Percentiles rank a stretch among this genome's conserved stretches.
Conservation (phyloP, 2,113 vertebrate species). For the Apodemus sylvaticus region DNA sequence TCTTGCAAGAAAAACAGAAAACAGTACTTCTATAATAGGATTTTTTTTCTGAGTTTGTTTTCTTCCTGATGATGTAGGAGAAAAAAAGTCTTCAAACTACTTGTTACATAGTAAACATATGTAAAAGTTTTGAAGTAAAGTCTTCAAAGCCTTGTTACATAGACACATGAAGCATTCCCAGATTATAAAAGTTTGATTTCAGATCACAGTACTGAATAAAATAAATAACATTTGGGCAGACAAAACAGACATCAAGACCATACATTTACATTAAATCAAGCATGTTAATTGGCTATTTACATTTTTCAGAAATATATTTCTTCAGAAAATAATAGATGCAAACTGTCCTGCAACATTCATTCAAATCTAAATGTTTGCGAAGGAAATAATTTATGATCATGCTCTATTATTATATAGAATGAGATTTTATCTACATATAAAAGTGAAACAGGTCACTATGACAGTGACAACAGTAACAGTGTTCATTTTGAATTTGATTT, state of each 20-base stretch:
- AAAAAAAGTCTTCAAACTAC: not conserved
- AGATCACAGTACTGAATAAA: not conserved
- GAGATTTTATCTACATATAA: not conserved
- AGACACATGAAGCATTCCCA: not conserved
- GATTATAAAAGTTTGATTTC: not conserved
- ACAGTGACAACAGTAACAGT: not conserved
- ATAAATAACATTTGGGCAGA: constrained; percentile 7
- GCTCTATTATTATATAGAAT: not conserved
- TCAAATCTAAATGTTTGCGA: not conserved
- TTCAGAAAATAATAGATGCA: constrained; percentile 1
- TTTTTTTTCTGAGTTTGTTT: constrained; percentile 44
- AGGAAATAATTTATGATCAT: not conserved
- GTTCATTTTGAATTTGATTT: not conserved
- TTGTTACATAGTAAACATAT: too few relatives aligned
- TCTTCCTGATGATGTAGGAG: not conserved
- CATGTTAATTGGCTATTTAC: not conserved
- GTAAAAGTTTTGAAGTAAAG: too few relatives aligned
- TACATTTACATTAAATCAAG: not conserved
- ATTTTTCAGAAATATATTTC: constrained; percentile 8
- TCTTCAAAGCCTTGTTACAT: not conserved
- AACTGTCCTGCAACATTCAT: not conserved
- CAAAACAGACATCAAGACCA: not conserved
- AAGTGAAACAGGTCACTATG: not conserved
- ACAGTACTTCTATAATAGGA: constrained; percentile 21
- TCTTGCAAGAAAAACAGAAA: constrained; percentile 25